Conservation (phyloP, 2,797 vertebrate genomes). For the Periophthalmus magnuspinnatus region DNA sequence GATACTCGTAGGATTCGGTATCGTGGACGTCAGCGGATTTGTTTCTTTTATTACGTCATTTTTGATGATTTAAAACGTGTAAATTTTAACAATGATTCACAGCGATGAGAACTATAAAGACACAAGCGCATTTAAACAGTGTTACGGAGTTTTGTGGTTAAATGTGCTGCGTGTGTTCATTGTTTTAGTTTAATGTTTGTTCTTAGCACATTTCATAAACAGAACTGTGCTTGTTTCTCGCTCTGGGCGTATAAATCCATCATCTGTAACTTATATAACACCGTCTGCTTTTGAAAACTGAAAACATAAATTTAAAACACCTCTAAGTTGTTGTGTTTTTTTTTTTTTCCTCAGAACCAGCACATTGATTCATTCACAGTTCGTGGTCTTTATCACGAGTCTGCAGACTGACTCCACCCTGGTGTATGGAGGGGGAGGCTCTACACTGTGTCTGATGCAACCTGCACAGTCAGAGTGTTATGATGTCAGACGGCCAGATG, state of each 20-base stretch:
- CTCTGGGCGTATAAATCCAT: neutral
- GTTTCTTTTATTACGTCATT: no score
- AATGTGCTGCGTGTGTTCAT: no score
- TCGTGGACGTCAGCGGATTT: no score
- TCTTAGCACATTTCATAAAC: neutral
- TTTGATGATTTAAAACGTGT: no score
- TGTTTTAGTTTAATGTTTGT: neutral
- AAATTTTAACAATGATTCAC: no score
- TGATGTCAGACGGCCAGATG: no score
- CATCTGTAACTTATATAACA: neutral
- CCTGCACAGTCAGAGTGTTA: neutral
- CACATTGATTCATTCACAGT: neutral
- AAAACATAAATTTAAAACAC: no score
- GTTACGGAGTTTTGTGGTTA: neutral
- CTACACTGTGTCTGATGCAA: neutral
- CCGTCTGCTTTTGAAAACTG: neutral
- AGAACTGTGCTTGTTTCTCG: neutral
- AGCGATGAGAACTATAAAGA: no score
- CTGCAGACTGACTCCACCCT: constrained; percentile 36
- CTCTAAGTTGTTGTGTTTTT: no score
- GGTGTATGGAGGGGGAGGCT: neutral
- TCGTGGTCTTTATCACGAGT: constrained; percentile 40
- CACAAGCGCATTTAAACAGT: no score
- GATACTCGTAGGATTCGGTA: no score
- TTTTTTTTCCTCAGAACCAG: neutral